Percentiles rank a stretch among this genome's conserved stretches.
These are phyloP conservation scores for Andrena bicolor DNA, from an alignment of 2,888 invertebrate species.

Conservation along the genomic window DNA sequence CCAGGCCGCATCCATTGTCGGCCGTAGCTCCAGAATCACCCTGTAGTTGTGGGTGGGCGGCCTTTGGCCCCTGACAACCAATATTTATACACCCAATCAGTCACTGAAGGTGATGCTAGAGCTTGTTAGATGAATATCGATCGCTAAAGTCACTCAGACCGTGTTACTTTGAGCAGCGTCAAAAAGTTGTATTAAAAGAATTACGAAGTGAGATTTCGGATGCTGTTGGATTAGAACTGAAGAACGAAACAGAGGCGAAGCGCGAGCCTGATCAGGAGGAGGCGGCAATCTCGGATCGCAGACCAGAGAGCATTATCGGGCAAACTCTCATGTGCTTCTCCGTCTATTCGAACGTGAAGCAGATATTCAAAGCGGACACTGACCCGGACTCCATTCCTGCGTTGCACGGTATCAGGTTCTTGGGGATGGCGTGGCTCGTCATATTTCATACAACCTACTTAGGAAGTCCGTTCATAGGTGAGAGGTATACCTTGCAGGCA, in stretches of 20 bases:
- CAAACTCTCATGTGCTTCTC: constrained; percentile 85
- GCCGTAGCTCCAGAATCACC: too few species aligned
- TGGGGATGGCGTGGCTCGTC: constrained; percentile 87
- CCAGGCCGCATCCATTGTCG: too few species aligned
- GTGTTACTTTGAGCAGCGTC: too few species aligned
- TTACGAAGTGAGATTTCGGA: not conserved
- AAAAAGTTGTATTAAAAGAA: too few species aligned
- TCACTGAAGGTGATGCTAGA: too few species aligned
- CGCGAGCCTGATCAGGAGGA: constrained; percentile 60
- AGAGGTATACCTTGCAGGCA: constrained; percentile 17
- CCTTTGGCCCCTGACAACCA: too few species aligned
- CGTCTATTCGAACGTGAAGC: constrained; percentile 84
- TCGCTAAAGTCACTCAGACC: too few species aligned
- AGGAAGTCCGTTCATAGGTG: constrained; percentile 81
- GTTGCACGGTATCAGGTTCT: constrained; percentile 86
- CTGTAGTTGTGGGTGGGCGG: too few species aligned
- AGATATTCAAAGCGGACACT: constrained; percentile 83
- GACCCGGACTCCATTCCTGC: constrained; percentile 81
- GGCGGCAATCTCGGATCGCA: constrained; percentile 60
- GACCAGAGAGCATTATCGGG: constrained; percentile 60
- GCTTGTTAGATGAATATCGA: too few species aligned
- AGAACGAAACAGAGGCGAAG: constrained; percentile 54
- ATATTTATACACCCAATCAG: too few species aligned
- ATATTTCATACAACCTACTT: constrained; percentile 86
- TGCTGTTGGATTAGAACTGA: constrained; percentile 18